Evolutionary conservation across 2,113 vertebrate genomes (phyloP).

Genomic region (Trematomus loennbergii): DNA sequence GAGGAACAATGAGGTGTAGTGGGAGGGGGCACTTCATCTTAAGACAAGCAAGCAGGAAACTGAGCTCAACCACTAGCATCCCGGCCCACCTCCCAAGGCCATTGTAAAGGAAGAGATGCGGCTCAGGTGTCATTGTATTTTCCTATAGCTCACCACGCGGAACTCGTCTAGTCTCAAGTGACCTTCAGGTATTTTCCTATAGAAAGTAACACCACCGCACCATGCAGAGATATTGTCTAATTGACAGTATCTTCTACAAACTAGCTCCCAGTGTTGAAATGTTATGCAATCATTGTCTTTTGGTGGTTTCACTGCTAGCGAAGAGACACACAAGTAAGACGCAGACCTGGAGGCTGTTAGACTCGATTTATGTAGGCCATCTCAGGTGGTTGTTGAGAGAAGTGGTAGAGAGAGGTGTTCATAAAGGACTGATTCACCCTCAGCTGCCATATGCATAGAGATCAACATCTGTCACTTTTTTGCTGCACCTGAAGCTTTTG

Average conservation of each 20-base stretch:
- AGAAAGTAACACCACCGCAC: slow-evolving; percentile 55
- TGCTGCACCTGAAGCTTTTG: slow-evolving; percentile 64
- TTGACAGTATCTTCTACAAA: slow-evolving; percentile 12
- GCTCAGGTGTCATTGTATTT: slow-evolving; percentile 78
- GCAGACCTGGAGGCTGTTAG: slow-evolving; percentile 13
- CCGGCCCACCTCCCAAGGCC: slow-evolving; percentile 69
- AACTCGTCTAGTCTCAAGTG: slow-evolving; percentile 71
- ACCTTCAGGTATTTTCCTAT: slow-evolving; percentile 72
- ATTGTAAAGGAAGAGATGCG: slow-evolving; percentile 71
- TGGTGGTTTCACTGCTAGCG: background rate
- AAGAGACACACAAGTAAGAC: background rate
- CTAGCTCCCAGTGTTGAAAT: slow-evolving; percentile 5
- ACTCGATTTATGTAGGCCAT: slow-evolving; percentile 14
- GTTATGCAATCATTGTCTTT: background rate
- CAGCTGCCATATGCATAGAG: slow-evolving; percentile 40
- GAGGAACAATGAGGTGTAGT: slow-evolving; percentile 50
- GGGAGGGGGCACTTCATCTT: slow-evolving; percentile 56
- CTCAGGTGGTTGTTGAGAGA: slow-evolving; percentile 33
- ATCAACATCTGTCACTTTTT: slow-evolving; percentile 17
- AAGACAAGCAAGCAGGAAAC: slow-evolving; percentile 63
- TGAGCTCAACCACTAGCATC: slow-evolving; percentile 52
- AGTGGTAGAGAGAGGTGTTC: slow-evolving; percentile 8
- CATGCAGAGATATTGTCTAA: slow-evolving; percentile 11
- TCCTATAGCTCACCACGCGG: slow-evolving; percentile 69
- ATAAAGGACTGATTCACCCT: slow-evolving; percentile 25